Evolutionary conservation across 2,797 vertebrate species (phyloP), one percentile per base, ranked within the genome.

Genomic region (Cyclopterus lumpus): DNA sequence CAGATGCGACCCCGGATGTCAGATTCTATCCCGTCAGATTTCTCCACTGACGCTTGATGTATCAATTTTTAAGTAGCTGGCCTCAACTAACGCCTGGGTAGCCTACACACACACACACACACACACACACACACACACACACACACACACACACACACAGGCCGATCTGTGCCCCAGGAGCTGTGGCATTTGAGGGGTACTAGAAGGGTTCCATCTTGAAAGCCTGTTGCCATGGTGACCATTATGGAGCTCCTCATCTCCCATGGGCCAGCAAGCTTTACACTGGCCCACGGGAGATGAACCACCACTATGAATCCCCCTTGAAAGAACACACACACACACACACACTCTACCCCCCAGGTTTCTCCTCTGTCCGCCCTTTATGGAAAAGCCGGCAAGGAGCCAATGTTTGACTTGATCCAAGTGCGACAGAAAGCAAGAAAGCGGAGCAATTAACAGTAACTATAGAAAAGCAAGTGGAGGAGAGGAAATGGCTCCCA

Each of bases 11-110:
- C 84, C 83, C 32, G 57, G 72, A 89, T 60, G 89, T 93, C 94
- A 91, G 84, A 86, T 91, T 89, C 87, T 81, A 93, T 95, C 93
- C 92, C 64, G 82, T 92, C 91, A 93, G 79, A 90, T 91, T 89
- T 91, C 88, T 92, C 87, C 90, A 89, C 91, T 89, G 92, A 93
- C 51, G 90, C 90, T 93, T 93, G 91, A 94, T 91, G 85, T 93
- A 93, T 94, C 93, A 94, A 94, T 94, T 94, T 95, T 95, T 93
- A 91, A 94, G 89, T 83, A 91, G 91, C 88, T 82, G 82, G 82
- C 87, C 82, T 90, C 82, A 85, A 81, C 86, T 79, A 79, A 73
- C 30, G 79, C 73, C 73, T 77, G 78, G 73, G 75, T 85, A 83
- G 84, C 74, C 71, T 80, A 81, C 85, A 79, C 86, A 80, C 64